Percentiles rank a stretch among this genome's conserved stretches.
phyloP scores from a whole-genome alignment of 2,113 vertebrate species.

The Zosterops hypoxanthus region DNA sequence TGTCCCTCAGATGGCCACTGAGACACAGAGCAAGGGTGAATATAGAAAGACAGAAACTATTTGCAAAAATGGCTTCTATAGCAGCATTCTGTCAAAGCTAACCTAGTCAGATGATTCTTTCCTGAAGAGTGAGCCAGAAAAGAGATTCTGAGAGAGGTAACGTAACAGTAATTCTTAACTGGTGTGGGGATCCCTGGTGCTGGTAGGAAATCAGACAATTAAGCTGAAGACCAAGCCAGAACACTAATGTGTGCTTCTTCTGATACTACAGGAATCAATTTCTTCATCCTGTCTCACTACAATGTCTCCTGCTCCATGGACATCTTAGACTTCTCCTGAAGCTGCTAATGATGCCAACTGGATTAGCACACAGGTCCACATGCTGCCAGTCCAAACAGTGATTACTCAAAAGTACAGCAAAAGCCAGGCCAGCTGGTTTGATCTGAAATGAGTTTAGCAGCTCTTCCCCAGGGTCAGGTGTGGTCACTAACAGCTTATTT shows the following conservation, averaged over 20 bases:
- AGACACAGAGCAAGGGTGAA: neutral
- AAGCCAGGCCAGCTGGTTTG: neutral
- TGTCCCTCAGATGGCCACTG: neutral
- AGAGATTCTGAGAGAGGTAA: neutral
- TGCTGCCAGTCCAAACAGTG: neutral
- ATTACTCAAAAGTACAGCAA: neutral
- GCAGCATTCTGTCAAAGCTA: neutral
- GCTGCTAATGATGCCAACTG: neutral
- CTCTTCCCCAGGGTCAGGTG: neutral
- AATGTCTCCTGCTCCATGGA: neutral
- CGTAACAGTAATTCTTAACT: neutral
- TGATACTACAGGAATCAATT: neutral
- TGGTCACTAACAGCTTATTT: neutral
- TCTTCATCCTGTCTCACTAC: neutral
- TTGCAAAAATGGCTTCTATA: neutral
- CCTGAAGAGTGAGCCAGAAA: neutral
- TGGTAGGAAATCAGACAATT: neutral
- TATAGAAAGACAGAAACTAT: neutral
- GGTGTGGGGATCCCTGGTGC: neutral
- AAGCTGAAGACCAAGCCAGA: neutral
- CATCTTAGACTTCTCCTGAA: neutral
- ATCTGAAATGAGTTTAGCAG: neutral
- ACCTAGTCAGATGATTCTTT: neutral
- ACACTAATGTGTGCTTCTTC: neutral
- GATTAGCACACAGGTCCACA: neutral